Evolutionary conservation across 2,797 vertebrate species (phyloP).

Genomic region (Psittacula echo): DNA sequence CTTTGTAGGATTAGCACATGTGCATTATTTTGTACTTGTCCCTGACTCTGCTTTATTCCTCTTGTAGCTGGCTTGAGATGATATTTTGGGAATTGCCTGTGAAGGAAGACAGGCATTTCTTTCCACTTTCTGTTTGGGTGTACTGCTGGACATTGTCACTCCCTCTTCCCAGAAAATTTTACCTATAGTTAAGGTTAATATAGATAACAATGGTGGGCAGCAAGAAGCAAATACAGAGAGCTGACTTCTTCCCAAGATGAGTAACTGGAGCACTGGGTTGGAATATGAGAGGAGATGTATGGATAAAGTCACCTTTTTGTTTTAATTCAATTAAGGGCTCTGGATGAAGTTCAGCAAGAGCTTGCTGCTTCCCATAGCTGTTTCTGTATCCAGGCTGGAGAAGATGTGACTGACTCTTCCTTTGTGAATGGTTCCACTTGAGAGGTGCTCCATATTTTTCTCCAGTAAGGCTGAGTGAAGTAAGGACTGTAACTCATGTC

Average conservation of each 20-base stretch:
- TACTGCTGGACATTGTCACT: background rate
- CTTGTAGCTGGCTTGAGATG: background rate
- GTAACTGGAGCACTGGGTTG: background rate
- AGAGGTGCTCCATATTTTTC: background rate
- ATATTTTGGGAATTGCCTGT: background rate
- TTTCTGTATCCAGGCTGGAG: background rate
- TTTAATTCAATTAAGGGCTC: background rate
- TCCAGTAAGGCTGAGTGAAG: background rate
- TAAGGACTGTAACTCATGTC: background rate
- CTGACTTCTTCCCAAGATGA: background rate
- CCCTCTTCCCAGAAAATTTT: background rate
- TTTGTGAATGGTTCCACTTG: background rate
- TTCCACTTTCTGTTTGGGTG: background rate
- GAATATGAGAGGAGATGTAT: background rate
- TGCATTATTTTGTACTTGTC: background rate
- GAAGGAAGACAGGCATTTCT: background rate
- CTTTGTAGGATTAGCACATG: background rate
- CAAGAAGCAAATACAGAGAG: background rate
- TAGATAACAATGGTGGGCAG: background rate
- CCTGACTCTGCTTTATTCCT: background rate
- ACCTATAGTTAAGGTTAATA: background rate
- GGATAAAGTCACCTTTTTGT: background rate
- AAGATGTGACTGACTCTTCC: background rate
- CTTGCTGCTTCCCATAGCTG: fast-evolving
- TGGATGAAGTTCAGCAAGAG: background rate